Percentiles rank a stretch among this genome's conserved stretches.
Conservation (phyloP, 2,113 vertebrate species). For the Zosterops borbonicus region DNA sequence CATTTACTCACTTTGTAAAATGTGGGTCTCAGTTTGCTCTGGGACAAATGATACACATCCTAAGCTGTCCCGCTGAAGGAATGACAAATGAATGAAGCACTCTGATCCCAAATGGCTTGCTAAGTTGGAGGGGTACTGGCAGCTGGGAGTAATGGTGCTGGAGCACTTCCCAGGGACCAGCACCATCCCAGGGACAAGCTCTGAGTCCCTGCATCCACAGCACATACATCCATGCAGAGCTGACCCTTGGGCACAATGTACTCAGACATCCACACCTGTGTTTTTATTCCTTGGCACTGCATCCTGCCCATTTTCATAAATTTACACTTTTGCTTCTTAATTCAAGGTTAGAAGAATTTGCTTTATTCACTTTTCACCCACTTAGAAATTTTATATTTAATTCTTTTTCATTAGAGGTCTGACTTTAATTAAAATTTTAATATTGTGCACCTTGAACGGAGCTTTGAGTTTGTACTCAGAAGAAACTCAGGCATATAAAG, state of each 20-base stretch:
- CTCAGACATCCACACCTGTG: neutral
- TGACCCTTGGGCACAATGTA: rapidly evolving
- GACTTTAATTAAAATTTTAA: neutral
- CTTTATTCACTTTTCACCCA: neutral
- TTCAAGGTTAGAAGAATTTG: neutral
- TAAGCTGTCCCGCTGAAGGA: neutral
- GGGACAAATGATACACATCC: neutral
- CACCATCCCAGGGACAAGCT: neutral
- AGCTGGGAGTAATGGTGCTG: neutral
- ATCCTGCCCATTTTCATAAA: neutral
- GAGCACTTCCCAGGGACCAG: neutral
- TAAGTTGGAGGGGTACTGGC: neutral
- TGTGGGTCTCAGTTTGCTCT: neutral
- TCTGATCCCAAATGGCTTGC: neutral
- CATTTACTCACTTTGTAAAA: neutral
- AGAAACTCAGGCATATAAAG: neutral
- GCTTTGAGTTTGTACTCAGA: neutral
- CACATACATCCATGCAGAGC: neutral
- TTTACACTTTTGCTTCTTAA: neutral
- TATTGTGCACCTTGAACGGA: neutral
- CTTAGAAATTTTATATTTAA: neutral
- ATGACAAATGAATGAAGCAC: neutral
- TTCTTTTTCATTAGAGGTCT: neutral
- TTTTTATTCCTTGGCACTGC: neutral
- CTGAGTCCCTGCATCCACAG: rapidly evolving